Evolutionary conservation across 2,797 vertebrate genomes (phyloP).

Genomic region (Mycteria americana): DNA sequence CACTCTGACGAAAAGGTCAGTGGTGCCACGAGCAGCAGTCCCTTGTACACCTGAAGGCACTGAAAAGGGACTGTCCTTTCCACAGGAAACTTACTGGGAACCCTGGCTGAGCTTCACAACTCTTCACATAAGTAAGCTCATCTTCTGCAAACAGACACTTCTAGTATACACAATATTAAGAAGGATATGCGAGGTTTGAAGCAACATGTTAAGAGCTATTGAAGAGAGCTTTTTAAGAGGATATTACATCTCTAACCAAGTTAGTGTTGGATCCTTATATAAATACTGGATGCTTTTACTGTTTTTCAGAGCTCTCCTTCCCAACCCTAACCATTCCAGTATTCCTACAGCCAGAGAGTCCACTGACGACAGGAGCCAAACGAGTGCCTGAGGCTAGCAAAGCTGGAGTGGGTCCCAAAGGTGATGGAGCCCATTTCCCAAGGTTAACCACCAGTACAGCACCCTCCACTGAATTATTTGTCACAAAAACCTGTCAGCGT

Average conservation of each 20-base stretch:
- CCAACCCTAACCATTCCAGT: neutral
- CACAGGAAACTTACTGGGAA: neutral
- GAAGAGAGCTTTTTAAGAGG: neutral
- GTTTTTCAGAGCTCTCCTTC: neutral
- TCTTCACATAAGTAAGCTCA: neutral
- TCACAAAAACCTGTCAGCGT: accelerated
- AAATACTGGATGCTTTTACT: neutral
- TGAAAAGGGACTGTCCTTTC: neutral
- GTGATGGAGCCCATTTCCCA: neutral
- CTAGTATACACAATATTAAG: neutral
- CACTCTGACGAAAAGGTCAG: neutral
- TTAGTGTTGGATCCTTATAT: neutral
- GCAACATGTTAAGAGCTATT: neutral
- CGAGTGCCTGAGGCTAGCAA: neutral
- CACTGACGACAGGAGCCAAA: neutral
- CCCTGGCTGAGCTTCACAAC: neutral
- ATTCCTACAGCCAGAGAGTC: neutral
- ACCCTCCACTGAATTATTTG: neutral
- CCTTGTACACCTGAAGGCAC: neutral
- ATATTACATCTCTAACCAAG: neutral
- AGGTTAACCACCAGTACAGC: neutral
- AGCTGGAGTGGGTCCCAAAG: neutral
- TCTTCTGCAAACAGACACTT: neutral
- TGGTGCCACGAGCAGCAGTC: accelerated
- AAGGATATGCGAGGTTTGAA: neutral